Evolutionary conservation across 2,797 vertebrate genomes (phyloP), one percentile per base, ranked within the genome.

Genomic region (Steatocranus sp.): DNA sequence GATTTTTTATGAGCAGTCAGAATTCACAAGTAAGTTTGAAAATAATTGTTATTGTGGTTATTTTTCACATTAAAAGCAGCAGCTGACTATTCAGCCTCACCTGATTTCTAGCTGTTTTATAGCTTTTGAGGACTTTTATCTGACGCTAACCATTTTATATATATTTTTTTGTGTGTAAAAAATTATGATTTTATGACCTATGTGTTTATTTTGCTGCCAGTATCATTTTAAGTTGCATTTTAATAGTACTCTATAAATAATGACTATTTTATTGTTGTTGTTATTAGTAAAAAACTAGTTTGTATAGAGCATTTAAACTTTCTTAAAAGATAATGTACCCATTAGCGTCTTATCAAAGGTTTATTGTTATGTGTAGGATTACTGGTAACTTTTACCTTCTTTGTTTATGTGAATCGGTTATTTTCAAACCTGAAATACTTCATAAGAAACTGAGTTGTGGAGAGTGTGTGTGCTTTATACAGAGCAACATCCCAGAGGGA

Each of bases 401-500:
- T 76, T 89, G 80, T 80, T 75, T 70, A 36, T 56, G 68, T 81
- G 34, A 36, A 11, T 20, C 6, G 30, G 41, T 68, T 85, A 76
- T 88, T 87, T 84, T 87, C 66, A 66, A 36, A 32, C 79, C 56
- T 81, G 54, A 85, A 83, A 85, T 74, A 75, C 50, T 76, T 81
- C 82, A 58, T 78, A 61, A 87, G 81, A 91, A 85, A 63, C 49
- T 75, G 78, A 86, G 83, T 90, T 88, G 83, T 89, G 75, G 75
- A 88, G 85, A 86, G 82, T 82, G 83, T 82, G 83, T 79, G 88
- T 87, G 87, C 88, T 91, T 88, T 90, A 68, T 81, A n/a, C 73
- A 75, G 82, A 84, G 75, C 83, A 86, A 50, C 86, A 79, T 88
- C 89, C 89, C 87, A 82, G 81, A 84, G 90, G 89, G 92, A 80